Conservation (phyloP, 2,113 vertebrate genomes). For the Regulus satrapa region DNA sequence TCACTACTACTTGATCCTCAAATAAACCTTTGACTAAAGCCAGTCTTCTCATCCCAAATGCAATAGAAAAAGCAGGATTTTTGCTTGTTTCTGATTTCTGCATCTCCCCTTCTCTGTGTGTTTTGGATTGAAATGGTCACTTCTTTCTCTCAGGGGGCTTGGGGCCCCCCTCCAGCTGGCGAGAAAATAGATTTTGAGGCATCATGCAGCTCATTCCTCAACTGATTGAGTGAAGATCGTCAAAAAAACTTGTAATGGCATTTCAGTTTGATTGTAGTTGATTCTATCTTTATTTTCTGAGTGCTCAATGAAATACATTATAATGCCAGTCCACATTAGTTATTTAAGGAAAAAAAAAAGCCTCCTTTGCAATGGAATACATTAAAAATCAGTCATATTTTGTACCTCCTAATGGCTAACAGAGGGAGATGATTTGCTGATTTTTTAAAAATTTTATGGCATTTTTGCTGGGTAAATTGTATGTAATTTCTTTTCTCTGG, state of each 20-base stretch:
- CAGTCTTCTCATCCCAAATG: background rate
- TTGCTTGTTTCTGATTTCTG: background rate
- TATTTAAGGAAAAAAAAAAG: background rate
- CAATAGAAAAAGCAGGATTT: background rate
- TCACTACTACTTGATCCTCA: background rate
- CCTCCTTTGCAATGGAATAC: background rate
- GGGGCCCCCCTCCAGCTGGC: background rate
- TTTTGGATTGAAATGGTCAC: background rate
- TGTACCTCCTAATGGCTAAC: background rate
- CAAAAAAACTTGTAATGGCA: background rate
- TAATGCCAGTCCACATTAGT: background rate
- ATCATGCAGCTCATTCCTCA: background rate
- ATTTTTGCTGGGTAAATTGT: background rate
- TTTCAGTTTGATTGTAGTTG: constrained; percentile 31
- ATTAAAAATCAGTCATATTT: background rate
- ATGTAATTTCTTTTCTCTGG: background rate
- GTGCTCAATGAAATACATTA: background rate
- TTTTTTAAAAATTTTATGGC: background rate
- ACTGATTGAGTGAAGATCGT: background rate
- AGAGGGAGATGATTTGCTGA: background rate
- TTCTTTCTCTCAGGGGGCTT: background rate
- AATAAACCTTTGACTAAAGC: background rate
- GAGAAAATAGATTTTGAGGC: background rate
- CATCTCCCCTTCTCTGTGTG: background rate
- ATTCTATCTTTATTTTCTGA: background rate